These are phyloP conservation scores for Melikaiella ostensackeni DNA, from an alignment of 2,888 invertebrate genomes.

Conservation along the genomic window DNA sequence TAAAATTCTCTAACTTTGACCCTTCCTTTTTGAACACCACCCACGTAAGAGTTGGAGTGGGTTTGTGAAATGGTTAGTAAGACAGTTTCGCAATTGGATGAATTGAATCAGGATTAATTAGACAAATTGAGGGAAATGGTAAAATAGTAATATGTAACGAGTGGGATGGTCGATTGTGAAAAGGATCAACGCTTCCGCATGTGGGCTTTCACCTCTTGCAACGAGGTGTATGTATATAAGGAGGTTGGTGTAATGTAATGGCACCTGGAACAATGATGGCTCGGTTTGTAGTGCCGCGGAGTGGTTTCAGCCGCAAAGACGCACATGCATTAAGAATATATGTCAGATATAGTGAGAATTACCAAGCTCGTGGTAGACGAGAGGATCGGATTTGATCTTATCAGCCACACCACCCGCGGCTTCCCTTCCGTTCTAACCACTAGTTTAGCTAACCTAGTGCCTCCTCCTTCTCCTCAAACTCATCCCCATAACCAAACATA, in stretches of 20 bases:
- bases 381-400: constrained; percentile 70
- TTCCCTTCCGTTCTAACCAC: constrained; percentile 66
- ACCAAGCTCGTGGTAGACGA: constrained; percentile 63
- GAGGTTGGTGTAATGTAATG: constrained; percentile 57
- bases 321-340: constrained; percentile 58
- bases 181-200: constrained; percentile 11
- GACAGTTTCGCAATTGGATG: not conserved
- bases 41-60: too few species aligned
- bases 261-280: constrained; percentile 67
- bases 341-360: constrained; percentile 59
- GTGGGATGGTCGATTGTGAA: constrained; percentile 24
- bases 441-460: constrained; percentile 39
- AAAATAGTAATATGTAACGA: constrained; percentile 3
- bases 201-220: constrained; percentile 29
- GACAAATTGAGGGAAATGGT: constrained; percentile 5
- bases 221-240: not conserved
- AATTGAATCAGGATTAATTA: constrained; percentile 12
- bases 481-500: constrained; percentile 48
- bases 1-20: too few species aligned
- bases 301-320: constrained; percentile 59
- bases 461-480: constrained; percentile 42
- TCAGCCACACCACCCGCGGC: constrained; percentile 70
- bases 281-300: constrained; percentile 60
- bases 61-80: not conserved
- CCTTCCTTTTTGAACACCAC: too few species aligned